Base-by-base conservation (phyloP, 2,113 vertebrate species). In the Hippocampus guttulatus region DNA sequence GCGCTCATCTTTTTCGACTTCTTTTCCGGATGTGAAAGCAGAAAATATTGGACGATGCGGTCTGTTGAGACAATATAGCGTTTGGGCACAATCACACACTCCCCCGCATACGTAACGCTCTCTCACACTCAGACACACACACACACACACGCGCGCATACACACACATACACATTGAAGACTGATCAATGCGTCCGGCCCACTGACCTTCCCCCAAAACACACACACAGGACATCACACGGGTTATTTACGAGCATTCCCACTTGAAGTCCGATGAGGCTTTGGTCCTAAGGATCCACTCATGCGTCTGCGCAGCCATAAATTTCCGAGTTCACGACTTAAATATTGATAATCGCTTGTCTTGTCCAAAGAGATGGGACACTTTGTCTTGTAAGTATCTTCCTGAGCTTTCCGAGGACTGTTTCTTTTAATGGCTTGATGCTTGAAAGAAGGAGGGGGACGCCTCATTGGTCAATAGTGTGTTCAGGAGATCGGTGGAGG, bases 331-430 rank as follows among this genome's bases (percentile, higher is more conserved):
- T 69, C 68, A 72, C 40, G 75, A 74, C 82, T 91, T 81, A 90
- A 87, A 90, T 87, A 90, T 89, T 90, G 81, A 91, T 90, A 87
- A 92, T 91, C 78, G 75, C 62, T 65, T 74, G 75, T 71, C 69
- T 76, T 63, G 68, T 71, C 71, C 75, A 73, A 64, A 73, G 79
- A 83, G 51, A 71, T 57, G 40, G 64, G 65, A 67, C 68, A 71
- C 33, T 41, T 78, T 76, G 57, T 68, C 41, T 71, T 60, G 3
- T 33, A 47, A 18, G 64, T 66, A 65, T n/a, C 20, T 30, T 79
- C 64, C 18, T 64, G 25, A 63, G 51, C 23, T 64, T 6, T 38
- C 47, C 58, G 23, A 65, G 64, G 64, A 49, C 41, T 65, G 23
- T 65, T 65, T 23, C 23, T 47, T 61, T 47, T 27, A 65, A 47